phyloP scores from a whole-genome alignment of 2,113 vertebrate genomes.

The Varanus komodoensis region DNA sequence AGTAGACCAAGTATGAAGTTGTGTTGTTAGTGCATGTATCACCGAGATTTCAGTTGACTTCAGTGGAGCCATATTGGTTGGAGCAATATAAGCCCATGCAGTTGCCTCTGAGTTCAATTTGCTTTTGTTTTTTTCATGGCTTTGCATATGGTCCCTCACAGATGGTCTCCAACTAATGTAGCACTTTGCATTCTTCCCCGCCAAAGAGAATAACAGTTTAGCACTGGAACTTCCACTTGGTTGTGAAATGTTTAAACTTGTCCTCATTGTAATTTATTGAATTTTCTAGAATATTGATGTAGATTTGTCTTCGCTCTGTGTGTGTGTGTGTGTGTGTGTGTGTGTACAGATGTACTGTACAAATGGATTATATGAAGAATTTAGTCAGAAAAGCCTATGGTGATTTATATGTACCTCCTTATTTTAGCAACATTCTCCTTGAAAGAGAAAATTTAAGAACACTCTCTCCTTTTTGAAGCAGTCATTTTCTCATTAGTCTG shows the following conservation, averaged over 20 bases:
- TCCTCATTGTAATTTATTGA: neutral
- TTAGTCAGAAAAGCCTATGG: neutral
- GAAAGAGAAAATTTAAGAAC: conserved; percentile 9
- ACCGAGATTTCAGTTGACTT: neutral
- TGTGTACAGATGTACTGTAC: neutral
- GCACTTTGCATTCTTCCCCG: neutral
- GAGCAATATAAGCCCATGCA: neutral
- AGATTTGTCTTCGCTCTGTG: neutral
- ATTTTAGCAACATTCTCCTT: neutral
- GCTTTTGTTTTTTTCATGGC: neutral
- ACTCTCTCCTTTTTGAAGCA: conserved; percentile 2
- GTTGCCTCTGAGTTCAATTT: neutral
- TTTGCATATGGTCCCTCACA: neutral
- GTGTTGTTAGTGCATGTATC: neutral
- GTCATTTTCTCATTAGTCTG: neutral
- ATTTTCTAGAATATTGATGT: neutral
- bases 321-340: no score
- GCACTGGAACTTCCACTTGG: neutral
- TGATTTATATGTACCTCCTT: neutral
- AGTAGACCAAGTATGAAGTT: neutral
- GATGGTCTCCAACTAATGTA: neutral
- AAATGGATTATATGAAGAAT: neutral
- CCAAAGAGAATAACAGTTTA: neutral
- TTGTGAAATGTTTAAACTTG: neutral
- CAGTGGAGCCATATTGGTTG: neutral